Evolutionary conservation across 2,797 vertebrate genomes (phyloP).

Genomic region (Furcifer pardalis): DNA sequence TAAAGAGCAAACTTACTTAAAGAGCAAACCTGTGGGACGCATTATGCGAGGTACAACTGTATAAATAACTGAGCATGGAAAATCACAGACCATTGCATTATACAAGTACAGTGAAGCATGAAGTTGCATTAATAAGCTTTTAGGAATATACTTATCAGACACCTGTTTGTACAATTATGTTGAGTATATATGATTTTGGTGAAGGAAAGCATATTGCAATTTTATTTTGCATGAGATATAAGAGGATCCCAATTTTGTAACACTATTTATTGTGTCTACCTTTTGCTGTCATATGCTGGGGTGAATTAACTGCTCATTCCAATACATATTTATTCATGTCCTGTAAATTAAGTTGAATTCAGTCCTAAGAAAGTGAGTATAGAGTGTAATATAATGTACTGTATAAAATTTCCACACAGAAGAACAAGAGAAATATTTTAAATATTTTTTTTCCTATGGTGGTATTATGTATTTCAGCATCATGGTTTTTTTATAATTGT

Average conservation of each 20-base stretch:
- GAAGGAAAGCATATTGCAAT: conserved; percentile 2
- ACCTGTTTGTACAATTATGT: neutral
- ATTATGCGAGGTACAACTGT: too few species aligned
- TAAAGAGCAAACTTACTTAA: too few species aligned
- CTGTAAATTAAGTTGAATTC: neutral
- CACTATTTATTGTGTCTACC: conserved; percentile 1
- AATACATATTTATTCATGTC: neutral
- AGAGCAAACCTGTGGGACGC: too few species aligned
- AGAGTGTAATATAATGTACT: neutral
- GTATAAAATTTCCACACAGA: neutral
- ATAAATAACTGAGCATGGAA: neutral
- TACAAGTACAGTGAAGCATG: neutral
- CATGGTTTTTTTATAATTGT: neutral
- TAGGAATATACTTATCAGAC: too few species aligned
- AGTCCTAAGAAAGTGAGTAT: neutral
- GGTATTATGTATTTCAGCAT: fast-evolving
- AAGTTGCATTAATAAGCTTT: neutral
- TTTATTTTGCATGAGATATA: conserved; percentile 1
- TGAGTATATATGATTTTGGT: neutral
- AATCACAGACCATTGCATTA: neutral
- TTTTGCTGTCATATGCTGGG: neutral
- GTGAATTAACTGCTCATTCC: neutral
- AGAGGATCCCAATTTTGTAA: neutral
- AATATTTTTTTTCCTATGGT: neutral
- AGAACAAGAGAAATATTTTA: neutral